Conservation (phyloP, 2,797 vertebrate genomes). For the Hypotaenidia philippensis region DNA sequence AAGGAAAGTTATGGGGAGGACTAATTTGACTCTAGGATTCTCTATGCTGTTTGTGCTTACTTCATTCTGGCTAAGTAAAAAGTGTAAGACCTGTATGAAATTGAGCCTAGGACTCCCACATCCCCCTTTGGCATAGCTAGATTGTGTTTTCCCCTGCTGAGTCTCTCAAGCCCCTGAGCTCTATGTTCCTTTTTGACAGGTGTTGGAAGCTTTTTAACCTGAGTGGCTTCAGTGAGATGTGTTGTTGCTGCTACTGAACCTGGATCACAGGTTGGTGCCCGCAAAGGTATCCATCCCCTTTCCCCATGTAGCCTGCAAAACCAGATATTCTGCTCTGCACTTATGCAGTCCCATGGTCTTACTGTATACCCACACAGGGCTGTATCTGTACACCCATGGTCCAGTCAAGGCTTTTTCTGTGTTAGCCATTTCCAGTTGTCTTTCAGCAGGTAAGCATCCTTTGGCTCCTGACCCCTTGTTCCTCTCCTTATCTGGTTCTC, state of each 20-base stretch:
- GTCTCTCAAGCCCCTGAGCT: background rate
- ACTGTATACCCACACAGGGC: background rate
- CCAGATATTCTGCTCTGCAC: background rate
- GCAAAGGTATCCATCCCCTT: background rate
- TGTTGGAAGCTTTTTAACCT: background rate
- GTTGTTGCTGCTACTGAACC: background rate
- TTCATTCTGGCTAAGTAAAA: background rate
- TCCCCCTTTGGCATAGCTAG: background rate
- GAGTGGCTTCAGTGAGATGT: background rate
- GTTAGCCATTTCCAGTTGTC: background rate
- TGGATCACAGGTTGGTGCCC: background rate
- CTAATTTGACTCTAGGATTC: background rate
- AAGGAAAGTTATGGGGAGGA: background rate
- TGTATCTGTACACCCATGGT: accelerated
- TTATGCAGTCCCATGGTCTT: background rate
- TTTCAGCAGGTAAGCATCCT: background rate
- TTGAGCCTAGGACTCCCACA: too few relatives aligned
- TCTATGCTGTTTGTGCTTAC: background rate
- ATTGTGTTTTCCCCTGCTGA: accelerated
- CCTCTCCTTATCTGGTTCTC: background rate
- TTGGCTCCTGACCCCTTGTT: background rate
- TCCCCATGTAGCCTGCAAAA: background rate
- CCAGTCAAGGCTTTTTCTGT: background rate
- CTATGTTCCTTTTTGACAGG: background rate
- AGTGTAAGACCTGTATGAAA: background rate